These are phyloP conservation scores for roundworm (Caenorhabditis elegans) DNA, from an alignment of 1,140 invertebrate genomes.

Conservation along the genomic window DNA sequence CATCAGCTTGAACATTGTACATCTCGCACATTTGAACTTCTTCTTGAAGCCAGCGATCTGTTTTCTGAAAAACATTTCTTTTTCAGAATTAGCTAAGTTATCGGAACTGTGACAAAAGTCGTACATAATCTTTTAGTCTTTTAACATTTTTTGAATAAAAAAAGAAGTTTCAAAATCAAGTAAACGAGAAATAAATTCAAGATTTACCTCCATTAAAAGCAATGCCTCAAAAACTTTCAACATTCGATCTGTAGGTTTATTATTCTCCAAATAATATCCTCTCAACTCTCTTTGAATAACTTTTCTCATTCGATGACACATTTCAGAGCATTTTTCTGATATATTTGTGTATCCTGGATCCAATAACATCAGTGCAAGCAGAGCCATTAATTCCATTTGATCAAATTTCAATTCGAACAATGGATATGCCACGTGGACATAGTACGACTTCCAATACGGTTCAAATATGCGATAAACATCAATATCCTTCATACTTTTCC, in stretches of 20 bases:
- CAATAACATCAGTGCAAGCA: background rate
- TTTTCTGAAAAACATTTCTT: background rate
- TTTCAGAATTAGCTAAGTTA: too few species aligned
- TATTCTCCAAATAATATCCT: background rate
- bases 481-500: background rate
- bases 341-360: background rate
- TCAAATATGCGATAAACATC: background rate
- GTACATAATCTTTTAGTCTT: too few species aligned
- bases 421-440: background rate
- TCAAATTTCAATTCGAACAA: background rate
- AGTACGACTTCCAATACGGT: conserved; percentile 1
- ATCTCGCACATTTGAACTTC: background rate
- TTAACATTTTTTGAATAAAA: too few species aligned
- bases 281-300: background rate
- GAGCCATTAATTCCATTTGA: background rate
- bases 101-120: too few species aligned
- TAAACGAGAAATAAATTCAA: background rate
- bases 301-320: background rate
- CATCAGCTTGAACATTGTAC: background rate
- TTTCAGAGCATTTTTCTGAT: background rate
- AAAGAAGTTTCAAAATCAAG: too few species aligned
- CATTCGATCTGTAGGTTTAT: background rate
- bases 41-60: background rate
- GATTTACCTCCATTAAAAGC: background rate
- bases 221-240: background rate